Percentiles rank a stretch among this genome's conserved stretches.
These are phyloP conservation scores for Typhlomys cinereus DNA, from an alignment of 2,113 vertebrate species.

Conservation along the genomic window DNA sequence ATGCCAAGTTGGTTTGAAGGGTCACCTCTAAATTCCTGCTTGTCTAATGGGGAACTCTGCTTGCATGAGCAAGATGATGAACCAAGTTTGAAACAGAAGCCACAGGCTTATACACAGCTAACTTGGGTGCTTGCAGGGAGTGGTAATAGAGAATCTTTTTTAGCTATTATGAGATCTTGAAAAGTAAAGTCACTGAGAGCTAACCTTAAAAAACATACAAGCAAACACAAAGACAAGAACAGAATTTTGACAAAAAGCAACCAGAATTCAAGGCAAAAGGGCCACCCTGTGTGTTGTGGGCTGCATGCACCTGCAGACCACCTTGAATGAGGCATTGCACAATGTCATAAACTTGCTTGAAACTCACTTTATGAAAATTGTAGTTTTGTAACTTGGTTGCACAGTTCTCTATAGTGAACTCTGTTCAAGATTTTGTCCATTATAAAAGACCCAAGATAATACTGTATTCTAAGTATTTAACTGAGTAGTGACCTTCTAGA, in stretches of 20 bases:
- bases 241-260: too few relatives aligned
- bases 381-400: background rate
- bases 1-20: background rate
- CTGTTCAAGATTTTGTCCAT: background rate
- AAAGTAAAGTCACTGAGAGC: background rate
- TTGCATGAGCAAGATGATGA: background rate
- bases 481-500: background rate
- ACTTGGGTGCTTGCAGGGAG: background rate
- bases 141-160: rapidly evolving
- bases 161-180: too few relatives aligned
- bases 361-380: background rate
- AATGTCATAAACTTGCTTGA: background rate
- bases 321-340: too few relatives aligned
- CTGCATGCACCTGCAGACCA: too few relatives aligned
- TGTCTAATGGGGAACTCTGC: background rate
- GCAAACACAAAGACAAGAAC: too few relatives aligned
- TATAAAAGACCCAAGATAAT: background rate
- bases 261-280: background rate
- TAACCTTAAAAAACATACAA: too few relatives aligned
- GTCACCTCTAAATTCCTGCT: background rate
- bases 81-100: background rate
- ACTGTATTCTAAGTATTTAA: background rate
- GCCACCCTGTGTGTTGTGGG: too few relatives aligned
- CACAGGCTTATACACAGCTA: background rate
- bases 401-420: background rate